Conservation (phyloP, 2,113 vertebrate species). For the Kryptolebias marmoratus region DNA sequence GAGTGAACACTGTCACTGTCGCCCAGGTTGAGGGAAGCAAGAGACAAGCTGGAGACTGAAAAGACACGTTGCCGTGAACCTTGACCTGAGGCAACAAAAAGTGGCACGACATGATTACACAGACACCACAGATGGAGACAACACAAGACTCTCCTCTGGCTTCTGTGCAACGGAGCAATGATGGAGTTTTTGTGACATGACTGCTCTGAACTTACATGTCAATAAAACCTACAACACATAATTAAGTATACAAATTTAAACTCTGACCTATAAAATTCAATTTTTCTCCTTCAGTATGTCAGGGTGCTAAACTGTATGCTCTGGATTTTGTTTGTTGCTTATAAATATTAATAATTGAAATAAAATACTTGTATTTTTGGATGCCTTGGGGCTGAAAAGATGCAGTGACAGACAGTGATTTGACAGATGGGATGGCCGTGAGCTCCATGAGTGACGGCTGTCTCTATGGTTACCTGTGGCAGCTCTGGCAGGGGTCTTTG, state of each 20-base stretch:
- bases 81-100: slow-evolving; percentile 76
- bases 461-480: slow-evolving; percentile 87
- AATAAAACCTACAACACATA: no score
- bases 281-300: background rate
- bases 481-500: slow-evolving; percentile 89
- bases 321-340: background rate
- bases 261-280: no score
- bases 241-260: no score
- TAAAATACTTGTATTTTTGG: slow-evolving; percentile 18
- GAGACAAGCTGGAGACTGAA: slow-evolving; percentile 95
- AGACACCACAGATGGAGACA: slow-evolving; percentile 55
- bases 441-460: background rate
- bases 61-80: slow-evolving; percentile 87
- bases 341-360: no score
- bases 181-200: slow-evolving; percentile 2
- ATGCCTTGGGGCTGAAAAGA: slow-evolving; percentile 72
- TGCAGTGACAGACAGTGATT: slow-evolving; percentile 70
- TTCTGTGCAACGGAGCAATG: slow-evolving; percentile 64
- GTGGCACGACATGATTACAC: slow-evolving; percentile 70
- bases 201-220: background rate
- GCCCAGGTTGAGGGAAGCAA: slow-evolving; percentile 93
- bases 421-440: slow-evolving; percentile 26
- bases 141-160: slow-evolving; percentile 69
- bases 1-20: slow-evolving; percentile 90
- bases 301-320: background rate